Evolutionary conservation across 2,113 vertebrate genomes (phyloP).

Genomic region (Hoplias malabaricus): DNA sequence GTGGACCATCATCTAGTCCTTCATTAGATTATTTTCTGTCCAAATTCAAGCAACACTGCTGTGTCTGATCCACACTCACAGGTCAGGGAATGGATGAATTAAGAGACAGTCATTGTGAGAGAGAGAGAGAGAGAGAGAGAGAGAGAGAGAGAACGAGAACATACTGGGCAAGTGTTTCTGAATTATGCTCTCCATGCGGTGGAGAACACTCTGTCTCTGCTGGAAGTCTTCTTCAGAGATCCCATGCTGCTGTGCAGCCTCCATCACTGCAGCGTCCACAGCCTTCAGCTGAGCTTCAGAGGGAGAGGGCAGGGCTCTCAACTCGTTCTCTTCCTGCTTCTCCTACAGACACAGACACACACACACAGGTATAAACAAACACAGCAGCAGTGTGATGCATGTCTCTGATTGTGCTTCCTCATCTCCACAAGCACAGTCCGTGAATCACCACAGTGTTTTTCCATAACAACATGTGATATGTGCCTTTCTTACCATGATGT

Average conservation of each 20-base stretch:
- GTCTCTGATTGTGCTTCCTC: no score
- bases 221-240: slow-evolving; percentile 90
- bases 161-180: slow-evolving; percentile 84
- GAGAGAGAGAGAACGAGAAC: not conserved
- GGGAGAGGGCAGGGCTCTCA: slow-evolving; percentile 85
- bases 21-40: no score
- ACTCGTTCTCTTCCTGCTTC: slow-evolving; percentile 95
- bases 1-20: no score
- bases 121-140: slow-evolving; percentile 48
- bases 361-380: not conserved
- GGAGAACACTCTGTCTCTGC: slow-evolving; percentile 80
- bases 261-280: slow-evolving; percentile 80
- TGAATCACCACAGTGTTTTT: no score
- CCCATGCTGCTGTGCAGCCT: slow-evolving; percentile 82
- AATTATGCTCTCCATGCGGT: slow-evolving; percentile 88
- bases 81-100: no score
- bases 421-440: no score
- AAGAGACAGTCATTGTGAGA: no score
- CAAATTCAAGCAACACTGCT: no score
- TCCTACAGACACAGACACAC: slow-evolving; percentile 73
- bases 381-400: not conserved
- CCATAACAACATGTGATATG: no score
- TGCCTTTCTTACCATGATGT: slow-evolving; percentile 84
- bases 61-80: no score
- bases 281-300: slow-evolving; percentile 83